Evolutionary conservation across 2,113 vertebrate genomes (phyloP).

Genomic region (Grammomys dolichurus): DNA sequence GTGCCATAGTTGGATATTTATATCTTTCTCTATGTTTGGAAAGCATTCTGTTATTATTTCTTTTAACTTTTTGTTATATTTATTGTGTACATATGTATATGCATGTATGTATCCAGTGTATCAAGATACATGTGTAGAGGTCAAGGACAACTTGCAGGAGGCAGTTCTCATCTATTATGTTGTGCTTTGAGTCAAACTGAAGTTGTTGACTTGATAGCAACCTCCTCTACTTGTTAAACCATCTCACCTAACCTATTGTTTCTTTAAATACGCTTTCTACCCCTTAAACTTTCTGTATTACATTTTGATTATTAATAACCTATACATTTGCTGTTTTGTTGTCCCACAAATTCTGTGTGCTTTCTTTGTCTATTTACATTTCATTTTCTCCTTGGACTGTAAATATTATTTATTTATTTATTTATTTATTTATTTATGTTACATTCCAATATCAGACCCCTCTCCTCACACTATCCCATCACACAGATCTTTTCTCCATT

Average conservation of each 20-base stretch:
- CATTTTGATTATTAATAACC: background rate
- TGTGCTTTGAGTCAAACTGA: background rate
- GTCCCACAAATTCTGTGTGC: background rate
- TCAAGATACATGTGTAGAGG: no score
- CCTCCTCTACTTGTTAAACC: background rate
- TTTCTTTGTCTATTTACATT: background rate
- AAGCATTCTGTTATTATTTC: background rate
- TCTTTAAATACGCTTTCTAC: background rate
- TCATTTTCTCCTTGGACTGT: background rate
- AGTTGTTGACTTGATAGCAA: background rate
- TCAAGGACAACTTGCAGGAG: background rate
- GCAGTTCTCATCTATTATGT: background rate
- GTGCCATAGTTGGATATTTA: background rate
- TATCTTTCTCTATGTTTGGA: background rate
- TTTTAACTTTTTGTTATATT: background rate
- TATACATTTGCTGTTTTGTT: background rate
- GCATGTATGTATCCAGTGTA: background rate
- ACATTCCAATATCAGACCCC: no score
- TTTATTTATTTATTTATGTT: no score
- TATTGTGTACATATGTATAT: background rate
- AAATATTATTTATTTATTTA: no score
- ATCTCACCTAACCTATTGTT: background rate
- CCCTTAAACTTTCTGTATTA: background rate
- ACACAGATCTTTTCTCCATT: no score
- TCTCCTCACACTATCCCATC: no score